Percentiles rank a stretch among this genome's conserved stretches.
Evolutionary conservation across 2,113 vertebrate species (phyloP).

Genomic region (Puffinus mauretanicus): DNA sequence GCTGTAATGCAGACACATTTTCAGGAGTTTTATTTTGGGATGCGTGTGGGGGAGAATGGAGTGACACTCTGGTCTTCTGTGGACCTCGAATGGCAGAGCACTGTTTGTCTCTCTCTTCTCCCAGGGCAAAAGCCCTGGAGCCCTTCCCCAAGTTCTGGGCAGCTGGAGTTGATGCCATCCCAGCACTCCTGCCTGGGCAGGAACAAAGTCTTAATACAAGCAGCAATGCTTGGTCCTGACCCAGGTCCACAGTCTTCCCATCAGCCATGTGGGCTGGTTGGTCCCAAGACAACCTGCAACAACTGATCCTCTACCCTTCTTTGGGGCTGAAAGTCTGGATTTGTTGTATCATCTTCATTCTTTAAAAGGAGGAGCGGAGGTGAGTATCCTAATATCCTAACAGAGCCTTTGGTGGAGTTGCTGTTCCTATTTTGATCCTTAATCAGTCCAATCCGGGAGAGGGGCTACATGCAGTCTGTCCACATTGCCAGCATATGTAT

Average conservation of each 20-base stretch:
- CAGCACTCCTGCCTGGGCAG: neutral
- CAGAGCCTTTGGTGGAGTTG: neutral
- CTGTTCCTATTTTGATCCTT: neutral
- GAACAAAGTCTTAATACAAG: neutral
- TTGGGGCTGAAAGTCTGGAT: neutral
- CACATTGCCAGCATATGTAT: too few species aligned
- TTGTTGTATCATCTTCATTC: neutral
- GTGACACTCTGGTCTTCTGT: neutral
- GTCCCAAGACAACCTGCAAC: neutral
- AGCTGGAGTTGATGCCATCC: neutral
- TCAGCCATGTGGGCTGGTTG: rapidly evolving
- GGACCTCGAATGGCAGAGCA: neutral
- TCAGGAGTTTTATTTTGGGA: neutral
- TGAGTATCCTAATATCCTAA: neutral
- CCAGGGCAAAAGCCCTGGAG: neutral
- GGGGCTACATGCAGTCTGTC: neutral
- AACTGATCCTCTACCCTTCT: neutral
- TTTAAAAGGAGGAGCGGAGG: neutral
- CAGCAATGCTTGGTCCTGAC: neutral
- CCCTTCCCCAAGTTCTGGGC: neutral
- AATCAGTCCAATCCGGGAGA: neutral
- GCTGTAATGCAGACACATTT: neutral
- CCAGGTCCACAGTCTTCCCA: neutral
- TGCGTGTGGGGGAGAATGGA: neutral
- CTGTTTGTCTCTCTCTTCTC: neutral